Evolutionary conservation across 2,113 vertebrate genomes (phyloP).

Genomic region (Leptodactylus fuscus): DNA sequence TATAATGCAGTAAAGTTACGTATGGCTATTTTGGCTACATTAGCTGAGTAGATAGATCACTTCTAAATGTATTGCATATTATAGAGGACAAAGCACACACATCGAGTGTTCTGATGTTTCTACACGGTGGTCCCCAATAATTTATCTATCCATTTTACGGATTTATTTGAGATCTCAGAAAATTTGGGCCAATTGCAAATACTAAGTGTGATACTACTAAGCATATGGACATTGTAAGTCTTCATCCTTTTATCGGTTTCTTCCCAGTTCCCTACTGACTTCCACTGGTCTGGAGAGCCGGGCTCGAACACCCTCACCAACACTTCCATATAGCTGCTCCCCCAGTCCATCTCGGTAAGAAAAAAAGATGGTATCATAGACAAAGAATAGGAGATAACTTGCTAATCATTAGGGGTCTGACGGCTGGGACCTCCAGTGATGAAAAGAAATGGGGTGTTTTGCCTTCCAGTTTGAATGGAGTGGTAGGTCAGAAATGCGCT

Average conservation of each 20-base stretch:
- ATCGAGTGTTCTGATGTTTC: too few species aligned
- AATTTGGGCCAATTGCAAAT: too few species aligned
- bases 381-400: too few species aligned
- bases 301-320: slow-evolving; percentile 78
- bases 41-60: not conserved
- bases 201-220: not conserved
- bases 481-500: too few species aligned
- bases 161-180: too few species aligned
- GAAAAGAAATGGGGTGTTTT: too few species aligned
- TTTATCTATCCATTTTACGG: too few species aligned
- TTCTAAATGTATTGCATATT: not conserved
- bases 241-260: not conserved
- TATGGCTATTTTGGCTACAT: not conserved
- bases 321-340: slow-evolving; percentile 75
- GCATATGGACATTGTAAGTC: not conserved
- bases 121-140: too few species aligned
- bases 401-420: too few species aligned
- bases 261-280: slow-evolving; percentile 78
- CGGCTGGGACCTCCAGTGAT: too few species aligned
- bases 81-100: not conserved
- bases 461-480: too few species aligned
- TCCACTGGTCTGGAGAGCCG: slow-evolving; percentile 80
- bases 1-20: too few species aligned
- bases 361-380: not conserved
- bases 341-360: slow-evolving; percentile 83